phyloP scores from a whole-genome alignment of 2,113 vertebrate genomes.

The Sardina pilchardus region DNA sequence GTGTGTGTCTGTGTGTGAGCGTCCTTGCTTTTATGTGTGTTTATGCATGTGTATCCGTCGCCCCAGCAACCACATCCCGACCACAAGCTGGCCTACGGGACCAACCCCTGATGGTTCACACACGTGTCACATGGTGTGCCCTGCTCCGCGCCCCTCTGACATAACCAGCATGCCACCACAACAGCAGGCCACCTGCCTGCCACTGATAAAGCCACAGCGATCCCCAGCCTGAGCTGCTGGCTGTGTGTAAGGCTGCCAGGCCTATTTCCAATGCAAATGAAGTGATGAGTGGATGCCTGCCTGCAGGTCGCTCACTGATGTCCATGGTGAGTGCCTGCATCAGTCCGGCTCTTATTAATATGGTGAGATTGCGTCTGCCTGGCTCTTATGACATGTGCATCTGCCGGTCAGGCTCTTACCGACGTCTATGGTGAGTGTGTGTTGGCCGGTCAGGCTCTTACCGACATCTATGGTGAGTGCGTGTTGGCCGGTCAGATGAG shows the following conservation, averaged over 20 bases:
- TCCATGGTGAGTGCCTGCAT: too few species aligned
- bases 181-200: not conserved
- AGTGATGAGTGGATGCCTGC: too few species aligned
- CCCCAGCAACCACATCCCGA: not conserved
- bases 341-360: too few species aligned
- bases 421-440: not conserved
- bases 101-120: not conserved
- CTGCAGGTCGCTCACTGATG: too few species aligned
- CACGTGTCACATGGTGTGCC: not conserved
- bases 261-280: too few species aligned
- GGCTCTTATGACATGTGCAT: not conserved
- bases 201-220: not conserved
- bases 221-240: not conserved
- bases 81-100: not conserved
- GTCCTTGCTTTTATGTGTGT: not conserved
- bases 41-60: not conserved
- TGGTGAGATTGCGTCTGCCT: not conserved
- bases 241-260: not conserved
- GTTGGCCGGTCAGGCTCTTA: constrained; percentile 71
- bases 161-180: not conserved
- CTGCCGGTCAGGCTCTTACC: not conserved
- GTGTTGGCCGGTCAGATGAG: too few species aligned
- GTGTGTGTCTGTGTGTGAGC: not conserved
- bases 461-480: constrained; percentile 96
- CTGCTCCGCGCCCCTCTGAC: not conserved